phyloP scores from a whole-genome alignment of 2,888 invertebrate genomes.

The Lysandra bellargus region DNA sequence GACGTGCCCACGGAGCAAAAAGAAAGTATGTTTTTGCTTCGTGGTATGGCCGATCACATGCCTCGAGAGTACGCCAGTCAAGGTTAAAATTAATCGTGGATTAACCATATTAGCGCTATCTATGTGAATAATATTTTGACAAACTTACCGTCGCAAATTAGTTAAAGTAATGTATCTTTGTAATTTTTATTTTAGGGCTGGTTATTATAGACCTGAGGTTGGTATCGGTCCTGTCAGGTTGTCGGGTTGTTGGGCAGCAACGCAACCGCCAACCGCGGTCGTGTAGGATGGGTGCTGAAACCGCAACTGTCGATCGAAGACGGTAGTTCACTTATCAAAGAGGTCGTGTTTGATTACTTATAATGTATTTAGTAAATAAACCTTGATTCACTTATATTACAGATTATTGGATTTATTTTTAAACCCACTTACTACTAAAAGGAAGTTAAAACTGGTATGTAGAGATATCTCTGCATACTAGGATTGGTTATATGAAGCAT shows the following conservation, averaged over 20 bases:
- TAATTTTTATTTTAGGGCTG: not conserved
- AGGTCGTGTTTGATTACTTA: not conserved
- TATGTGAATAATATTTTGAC: no score
- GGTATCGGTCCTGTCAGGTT: not conserved
- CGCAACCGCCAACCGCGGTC: no score
- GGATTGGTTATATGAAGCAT: not conserved
- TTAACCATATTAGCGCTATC: not conserved
- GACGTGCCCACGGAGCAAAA: no score
- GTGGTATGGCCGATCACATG: no score
- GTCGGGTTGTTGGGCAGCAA: not conserved
- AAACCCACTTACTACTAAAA: no score
- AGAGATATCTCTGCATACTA: no score
- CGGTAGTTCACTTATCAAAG: not conserved
- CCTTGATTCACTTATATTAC: no score
- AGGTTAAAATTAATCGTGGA: not conserved
- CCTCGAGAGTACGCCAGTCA: not conserved
- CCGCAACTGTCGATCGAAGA: constrained; percentile 2
- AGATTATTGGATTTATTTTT: no score
- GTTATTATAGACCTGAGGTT: not conserved
- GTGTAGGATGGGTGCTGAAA: not conserved
- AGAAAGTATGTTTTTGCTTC: no score
- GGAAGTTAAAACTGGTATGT: no score
- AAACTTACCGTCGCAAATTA: no score
- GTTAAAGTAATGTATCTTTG: not conserved
- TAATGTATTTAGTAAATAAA: no score